Conservation (phyloP, 2,888 invertebrate genomes). For the Yponomeuta evonymella region DNA sequence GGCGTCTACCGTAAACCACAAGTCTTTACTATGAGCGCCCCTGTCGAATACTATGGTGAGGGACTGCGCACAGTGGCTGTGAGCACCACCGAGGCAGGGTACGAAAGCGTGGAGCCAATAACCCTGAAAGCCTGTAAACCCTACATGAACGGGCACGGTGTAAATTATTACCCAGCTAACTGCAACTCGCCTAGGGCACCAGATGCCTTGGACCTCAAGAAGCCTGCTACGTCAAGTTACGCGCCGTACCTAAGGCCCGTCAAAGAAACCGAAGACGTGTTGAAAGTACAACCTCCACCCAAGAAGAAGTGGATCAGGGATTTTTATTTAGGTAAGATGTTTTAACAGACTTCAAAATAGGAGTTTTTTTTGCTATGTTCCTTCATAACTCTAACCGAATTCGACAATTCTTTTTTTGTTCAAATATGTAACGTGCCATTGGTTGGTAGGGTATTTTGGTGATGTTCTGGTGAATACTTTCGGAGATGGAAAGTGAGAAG, state of each 20-base stretch:
- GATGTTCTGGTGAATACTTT: too few relatives aligned
- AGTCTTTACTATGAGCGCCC: slow-evolving; percentile 56
- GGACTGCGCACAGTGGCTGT: slow-evolving; percentile 60
- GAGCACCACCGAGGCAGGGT: slow-evolving; percentile 63
- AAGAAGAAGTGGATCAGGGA: slow-evolving; percentile 86
- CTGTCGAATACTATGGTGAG: slow-evolving; percentile 52
- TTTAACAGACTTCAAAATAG: background rate
- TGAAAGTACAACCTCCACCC: slow-evolving; percentile 67
- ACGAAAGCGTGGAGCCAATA: slow-evolving; percentile 59
- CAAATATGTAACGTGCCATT: too few relatives aligned
- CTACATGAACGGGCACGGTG: slow-evolving; percentile 39
- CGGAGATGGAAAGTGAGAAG: too few relatives aligned
- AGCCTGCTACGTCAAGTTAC: slow-evolving; percentile 33
- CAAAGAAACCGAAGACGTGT: slow-evolving; percentile 39
- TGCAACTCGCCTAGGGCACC: slow-evolving; percentile 36
- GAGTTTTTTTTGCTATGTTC: too few relatives aligned
- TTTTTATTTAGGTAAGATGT: slow-evolving; percentile 59
- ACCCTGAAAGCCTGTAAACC: slow-evolving; percentile 56
- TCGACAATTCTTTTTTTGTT: too few relatives aligned
- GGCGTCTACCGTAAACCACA: slow-evolving; percentile 47
- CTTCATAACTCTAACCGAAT: too few relatives aligned
- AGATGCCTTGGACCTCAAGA: slow-evolving; percentile 30
- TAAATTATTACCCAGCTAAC: slow-evolving; percentile 44
- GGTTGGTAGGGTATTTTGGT: too few relatives aligned
- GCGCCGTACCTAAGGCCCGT: slow-evolving; percentile 35